Evolutionary conservation across 2,113 vertebrate species (phyloP).

Genomic region (Pteruthius melanotis): DNA sequence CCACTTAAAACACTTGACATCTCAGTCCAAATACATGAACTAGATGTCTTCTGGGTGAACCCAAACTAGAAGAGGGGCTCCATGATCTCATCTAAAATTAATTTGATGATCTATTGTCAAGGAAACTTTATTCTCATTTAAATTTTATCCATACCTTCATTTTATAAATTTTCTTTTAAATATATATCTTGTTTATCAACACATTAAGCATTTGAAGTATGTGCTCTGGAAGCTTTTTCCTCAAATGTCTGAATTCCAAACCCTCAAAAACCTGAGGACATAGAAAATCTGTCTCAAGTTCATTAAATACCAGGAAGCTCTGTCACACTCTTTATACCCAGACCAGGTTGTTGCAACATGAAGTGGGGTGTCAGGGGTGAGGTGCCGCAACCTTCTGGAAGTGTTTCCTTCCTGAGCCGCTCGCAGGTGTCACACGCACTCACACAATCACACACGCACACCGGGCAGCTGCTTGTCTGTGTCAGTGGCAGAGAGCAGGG

Average conservation of each 20-base stretch:
- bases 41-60: neutral
- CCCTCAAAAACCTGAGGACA: neutral
- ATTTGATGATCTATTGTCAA: neutral
- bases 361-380: no score
- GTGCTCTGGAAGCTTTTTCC: neutral
- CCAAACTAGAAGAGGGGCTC: accelerated
- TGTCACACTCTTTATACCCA: neutral
- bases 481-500: no score
- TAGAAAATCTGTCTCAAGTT: neutral
- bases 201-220: neutral
- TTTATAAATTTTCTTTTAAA: neutral
- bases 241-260: neutral
- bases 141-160: neutral
- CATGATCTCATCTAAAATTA: neutral
- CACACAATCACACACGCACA: no score
- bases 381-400: no score
- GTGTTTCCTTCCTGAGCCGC: no score
- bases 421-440: no score
- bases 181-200: neutral
- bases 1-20: neutral
- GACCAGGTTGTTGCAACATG: no score
- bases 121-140: neutral
- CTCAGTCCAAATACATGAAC: neutral
- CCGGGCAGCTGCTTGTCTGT: no score
- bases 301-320: neutral